Conservation (phyloP, 2,888 invertebrate species). For the Parnassius orleans region DNA sequence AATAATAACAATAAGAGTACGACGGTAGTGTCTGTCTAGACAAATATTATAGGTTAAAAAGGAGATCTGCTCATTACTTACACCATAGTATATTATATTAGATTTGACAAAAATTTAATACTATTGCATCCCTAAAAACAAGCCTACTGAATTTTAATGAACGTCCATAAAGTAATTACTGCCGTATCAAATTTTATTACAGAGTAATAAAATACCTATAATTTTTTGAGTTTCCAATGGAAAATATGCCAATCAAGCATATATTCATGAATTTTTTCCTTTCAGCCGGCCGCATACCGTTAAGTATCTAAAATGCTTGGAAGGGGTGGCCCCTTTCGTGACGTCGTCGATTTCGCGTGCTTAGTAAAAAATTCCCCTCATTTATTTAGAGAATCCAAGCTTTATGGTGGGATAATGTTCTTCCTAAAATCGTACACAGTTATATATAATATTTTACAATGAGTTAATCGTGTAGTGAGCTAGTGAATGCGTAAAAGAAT, state of each 20-base stretch:
- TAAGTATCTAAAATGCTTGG: slow-evolving; percentile 33
- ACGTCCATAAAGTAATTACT: not conserved
- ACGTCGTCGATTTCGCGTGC: slow-evolving; percentile 60
- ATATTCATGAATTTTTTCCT: slow-evolving; percentile 34
- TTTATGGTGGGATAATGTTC: slow-evolving; percentile 3
- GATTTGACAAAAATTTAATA: too few relatives aligned
- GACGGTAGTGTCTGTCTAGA: too few relatives aligned
- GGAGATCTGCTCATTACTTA: too few relatives aligned
- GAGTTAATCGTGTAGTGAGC: too few relatives aligned
- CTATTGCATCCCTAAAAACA: too few relatives aligned
- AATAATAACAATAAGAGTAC: too few relatives aligned
- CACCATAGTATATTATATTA: too few relatives aligned
- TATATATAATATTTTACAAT: too few relatives aligned
- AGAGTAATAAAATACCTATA: not conserved
- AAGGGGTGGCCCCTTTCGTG: slow-evolving; percentile 54
- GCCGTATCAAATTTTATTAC: not conserved
- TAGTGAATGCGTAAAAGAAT: too few relatives aligned
- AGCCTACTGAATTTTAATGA: too few relatives aligned
- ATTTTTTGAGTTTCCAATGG: slow-evolving; percentile 33
- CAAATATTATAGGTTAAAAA: too few relatives aligned
- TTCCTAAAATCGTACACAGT: not conserved
- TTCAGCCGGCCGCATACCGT: slow-evolving; percentile 27
- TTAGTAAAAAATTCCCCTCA: slow-evolving; percentile 55
- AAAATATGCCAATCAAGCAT: slow-evolving; percentile 41
- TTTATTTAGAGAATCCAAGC: slow-evolving; percentile 41